phyloP scores from a whole-genome alignment of 2,113 vertebrate genomes.

The Scalopus aquaticus region DNA sequence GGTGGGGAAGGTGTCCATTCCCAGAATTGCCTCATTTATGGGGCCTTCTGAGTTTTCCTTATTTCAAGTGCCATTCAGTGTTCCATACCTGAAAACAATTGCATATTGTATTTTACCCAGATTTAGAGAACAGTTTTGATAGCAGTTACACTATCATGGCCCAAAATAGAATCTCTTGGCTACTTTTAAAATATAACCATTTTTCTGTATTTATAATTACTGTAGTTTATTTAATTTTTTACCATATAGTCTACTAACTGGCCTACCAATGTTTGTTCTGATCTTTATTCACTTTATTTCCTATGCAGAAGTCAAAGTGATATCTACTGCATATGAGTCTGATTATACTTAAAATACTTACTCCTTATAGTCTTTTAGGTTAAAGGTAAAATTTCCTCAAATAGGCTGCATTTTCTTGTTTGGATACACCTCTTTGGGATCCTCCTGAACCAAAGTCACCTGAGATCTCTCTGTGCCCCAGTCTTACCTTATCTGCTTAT shows the following conservation, averaged over 20 bases:
- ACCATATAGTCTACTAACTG: neutral
- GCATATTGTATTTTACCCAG: neutral
- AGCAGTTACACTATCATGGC: neutral
- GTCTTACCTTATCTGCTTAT: neutral
- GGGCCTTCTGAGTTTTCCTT: neutral
- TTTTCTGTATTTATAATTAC: neutral
- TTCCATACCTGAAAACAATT: neutral
- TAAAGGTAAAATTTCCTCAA: neutral
- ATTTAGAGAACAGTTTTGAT: neutral
- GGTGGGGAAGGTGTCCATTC: neutral
- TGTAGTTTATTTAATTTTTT: neutral
- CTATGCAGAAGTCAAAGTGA: neutral
- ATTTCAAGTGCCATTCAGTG: neutral
- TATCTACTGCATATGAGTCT: neutral
- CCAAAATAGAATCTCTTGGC: neutral
- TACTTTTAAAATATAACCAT: neutral
- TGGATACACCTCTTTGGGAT: neutral
- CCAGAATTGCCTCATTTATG: neutral
- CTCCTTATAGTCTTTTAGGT: neutral
- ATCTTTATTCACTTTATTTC: neutral
- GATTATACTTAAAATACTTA: neutral
- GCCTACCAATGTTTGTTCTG: neutral
- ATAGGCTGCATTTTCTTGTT: neutral
- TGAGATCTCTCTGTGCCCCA: neutral
- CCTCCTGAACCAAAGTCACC: neutral